phyloP scores from a whole-genome alignment of 2,888 invertebrate genomes.

The Caenorhabditis sulstoni region DNA sequence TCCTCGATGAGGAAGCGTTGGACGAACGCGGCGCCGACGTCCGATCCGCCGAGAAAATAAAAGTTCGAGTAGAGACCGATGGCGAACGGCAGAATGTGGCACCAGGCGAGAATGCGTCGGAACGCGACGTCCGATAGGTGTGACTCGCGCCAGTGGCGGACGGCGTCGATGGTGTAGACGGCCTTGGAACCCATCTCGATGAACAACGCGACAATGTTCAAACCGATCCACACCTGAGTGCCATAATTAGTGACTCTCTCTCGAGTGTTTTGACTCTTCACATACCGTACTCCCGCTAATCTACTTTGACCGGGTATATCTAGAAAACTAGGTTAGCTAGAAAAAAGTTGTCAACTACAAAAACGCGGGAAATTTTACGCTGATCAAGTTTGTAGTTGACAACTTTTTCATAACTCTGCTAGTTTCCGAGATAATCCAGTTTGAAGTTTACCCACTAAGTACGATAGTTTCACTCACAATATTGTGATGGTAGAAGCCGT shows the following conservation, averaged over 20 bases:
- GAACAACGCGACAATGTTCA: conserved; percentile 82
- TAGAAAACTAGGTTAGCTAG: no score
- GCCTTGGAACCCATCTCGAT: conserved; percentile 80
- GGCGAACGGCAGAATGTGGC: conserved; percentile 79
- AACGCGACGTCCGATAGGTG: conserved; percentile 75
- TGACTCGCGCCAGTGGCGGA: conserved; percentile 71
- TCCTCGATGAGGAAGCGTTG: conserved; percentile 79
- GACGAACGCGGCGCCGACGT: conserved; percentile 79
- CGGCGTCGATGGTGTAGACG: conserved; percentile 72
- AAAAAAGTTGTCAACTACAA: no score
- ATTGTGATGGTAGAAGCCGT: conserved; percentile 81
- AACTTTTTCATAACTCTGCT: no score
- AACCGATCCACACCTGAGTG: conserved; percentile 81
- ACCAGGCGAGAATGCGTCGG: conserved; percentile 76
- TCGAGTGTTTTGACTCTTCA: no score
- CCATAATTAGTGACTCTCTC: no score
- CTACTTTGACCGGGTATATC: no score
- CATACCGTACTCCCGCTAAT: no score
- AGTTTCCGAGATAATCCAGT: no score
- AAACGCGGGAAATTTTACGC: no score
- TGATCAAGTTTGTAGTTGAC: no score
- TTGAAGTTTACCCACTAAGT: no score
- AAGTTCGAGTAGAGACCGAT: conserved; percentile 80
- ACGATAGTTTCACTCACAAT: conserved; percentile 77
- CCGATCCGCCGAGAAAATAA: conserved; percentile 79